Evolutionary conservation across 2,888 invertebrate genomes (phyloP), one percentile per base, ranked within the genome.

Genomic region (Rhagonycha fulva): DNA sequence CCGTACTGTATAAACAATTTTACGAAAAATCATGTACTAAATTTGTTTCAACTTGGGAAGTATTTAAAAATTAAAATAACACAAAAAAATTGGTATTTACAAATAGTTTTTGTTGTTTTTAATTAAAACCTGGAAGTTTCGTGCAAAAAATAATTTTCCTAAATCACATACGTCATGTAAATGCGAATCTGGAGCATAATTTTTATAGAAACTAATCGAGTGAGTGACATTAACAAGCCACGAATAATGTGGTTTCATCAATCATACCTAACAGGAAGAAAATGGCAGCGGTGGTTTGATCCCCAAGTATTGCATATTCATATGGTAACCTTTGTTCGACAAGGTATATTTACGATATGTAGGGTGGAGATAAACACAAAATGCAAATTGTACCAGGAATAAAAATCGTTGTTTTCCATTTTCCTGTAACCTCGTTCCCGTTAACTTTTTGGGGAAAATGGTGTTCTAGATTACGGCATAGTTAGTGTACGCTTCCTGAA

Each of bases 141-240:
- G 2, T 47, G 47, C n/a, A 47, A 47, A 47, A 47, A 47, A 47
- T 47, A 47, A 47, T 47, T 47, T 47, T 47, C 47, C 47, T n/a
- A 47, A n/a, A 47, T 47, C 47, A n/a, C n/a, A 47, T 47, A n/a
- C 47, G 47, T 47, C 47, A n/a, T 47, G 47, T 47, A 47, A 47
- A 47, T n/a, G 47, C n/a, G 47, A 47, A 47, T 47, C 47, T 32
- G n/a, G 47, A 47, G 47, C 47, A 47, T 47, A 47, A 47, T 47
- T 70, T 73, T 70, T 62, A 72, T 28, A 68, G 61, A 71, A 76
- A 67, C 68, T 76, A 76, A 76, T 76, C 73, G 74, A 74, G 71
- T 61, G 74, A 66, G 76, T 74, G 76, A 76, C 76, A 76, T 73
- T 76, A 76, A 76, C 73, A 74, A 74, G 76, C 68, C 71, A 63